Conservation (phyloP, 2,888 invertebrate genomes). For the Agonopterix subpropinquella region DNA sequence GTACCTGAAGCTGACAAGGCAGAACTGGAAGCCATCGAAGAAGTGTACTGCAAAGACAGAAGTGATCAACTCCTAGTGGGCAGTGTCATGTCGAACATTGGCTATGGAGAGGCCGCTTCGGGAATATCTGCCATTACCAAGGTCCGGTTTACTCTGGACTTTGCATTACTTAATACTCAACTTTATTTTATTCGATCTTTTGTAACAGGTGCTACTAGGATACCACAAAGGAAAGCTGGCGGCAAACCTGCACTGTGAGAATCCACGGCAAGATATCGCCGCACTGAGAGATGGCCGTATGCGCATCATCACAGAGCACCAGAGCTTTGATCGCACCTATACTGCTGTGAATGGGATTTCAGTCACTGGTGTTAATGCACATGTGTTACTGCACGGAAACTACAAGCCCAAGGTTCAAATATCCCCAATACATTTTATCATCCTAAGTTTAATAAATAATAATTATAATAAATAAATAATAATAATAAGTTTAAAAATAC, state of each 20-base stretch:
- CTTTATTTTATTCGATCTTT: neutral
- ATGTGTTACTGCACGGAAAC: slow-evolving; percentile 40
- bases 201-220: slow-evolving; percentile 32
- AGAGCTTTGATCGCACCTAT: slow-evolving; percentile 24
- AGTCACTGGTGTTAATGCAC: slow-evolving; percentile 35
- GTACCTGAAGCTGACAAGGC: slow-evolving; percentile 77
- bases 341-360: slow-evolving; percentile 41
- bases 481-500: no score
- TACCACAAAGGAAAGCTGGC: slow-evolving; percentile 36
- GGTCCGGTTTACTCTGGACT: slow-evolving; percentile 26
- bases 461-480: neutral
- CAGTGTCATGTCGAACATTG: slow-evolving; percentile 52
- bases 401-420: slow-evolving; percentile 37
- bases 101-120: slow-evolving; percentile 42
- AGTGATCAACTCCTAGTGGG: slow-evolving; percentile 64
- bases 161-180: neutral
- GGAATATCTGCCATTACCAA: slow-evolving; percentile 73
- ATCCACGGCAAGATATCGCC: slow-evolving; percentile 24
- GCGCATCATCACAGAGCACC: slow-evolving; percentile 28
- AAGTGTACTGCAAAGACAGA: slow-evolving; percentile 65
- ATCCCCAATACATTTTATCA: neutral
- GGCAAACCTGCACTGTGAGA: slow-evolving; percentile 34
- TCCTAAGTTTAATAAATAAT: neutral
- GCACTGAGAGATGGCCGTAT: slow-evolving; percentile 28
- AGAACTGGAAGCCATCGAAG: slow-evolving; percentile 76